Evolutionary conservation across 2,797 vertebrate species (phyloP).

Genomic region (Lophius americanus): DNA sequence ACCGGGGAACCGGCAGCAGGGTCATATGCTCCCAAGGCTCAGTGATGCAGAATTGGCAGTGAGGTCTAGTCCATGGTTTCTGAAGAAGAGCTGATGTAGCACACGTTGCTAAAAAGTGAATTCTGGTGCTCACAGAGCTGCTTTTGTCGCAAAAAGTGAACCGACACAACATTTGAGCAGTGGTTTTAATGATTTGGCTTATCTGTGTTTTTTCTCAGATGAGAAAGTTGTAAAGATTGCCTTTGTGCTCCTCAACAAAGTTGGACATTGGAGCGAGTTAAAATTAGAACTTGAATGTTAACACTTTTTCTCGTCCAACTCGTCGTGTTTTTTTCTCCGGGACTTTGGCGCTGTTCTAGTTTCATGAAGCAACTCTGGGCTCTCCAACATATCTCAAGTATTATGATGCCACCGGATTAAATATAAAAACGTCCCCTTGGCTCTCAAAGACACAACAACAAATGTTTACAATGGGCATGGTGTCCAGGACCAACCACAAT

Average conservation of each 20-base stretch:
- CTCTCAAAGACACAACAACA: conserved; percentile 34
- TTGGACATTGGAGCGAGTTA: conserved; percentile 16
- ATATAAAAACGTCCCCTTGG: conserved; percentile 54
- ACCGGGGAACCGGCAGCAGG: too few species aligned
- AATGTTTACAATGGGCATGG: conserved; percentile 56
- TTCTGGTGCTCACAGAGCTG: too few species aligned
- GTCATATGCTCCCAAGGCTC: too few species aligned
- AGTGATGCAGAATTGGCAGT: too few species aligned
- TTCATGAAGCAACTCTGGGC: conserved; percentile 3
- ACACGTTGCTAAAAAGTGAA: too few species aligned
- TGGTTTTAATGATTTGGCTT: too few species aligned
- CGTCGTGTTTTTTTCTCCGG: conserved; percentile 18
- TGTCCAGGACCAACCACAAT: conserved; percentile 51
- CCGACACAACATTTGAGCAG: too few species aligned
- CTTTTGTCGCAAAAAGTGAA: too few species aligned
- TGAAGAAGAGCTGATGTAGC: too few species aligned
- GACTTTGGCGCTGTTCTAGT: conserved; percentile 11
- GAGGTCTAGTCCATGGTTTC: too few species aligned
- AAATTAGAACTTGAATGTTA: conserved; percentile 28
- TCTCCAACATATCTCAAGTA: conserved; percentile 20
- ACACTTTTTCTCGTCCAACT: conserved; percentile 29
- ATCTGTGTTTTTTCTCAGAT: background rate
- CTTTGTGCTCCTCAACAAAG: background rate
- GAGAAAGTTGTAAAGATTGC: background rate
- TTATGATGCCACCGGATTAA: conserved; percentile 44